Conservation (phyloP, 2,113 vertebrate species). For the Amblyopsis rosae region DNA sequence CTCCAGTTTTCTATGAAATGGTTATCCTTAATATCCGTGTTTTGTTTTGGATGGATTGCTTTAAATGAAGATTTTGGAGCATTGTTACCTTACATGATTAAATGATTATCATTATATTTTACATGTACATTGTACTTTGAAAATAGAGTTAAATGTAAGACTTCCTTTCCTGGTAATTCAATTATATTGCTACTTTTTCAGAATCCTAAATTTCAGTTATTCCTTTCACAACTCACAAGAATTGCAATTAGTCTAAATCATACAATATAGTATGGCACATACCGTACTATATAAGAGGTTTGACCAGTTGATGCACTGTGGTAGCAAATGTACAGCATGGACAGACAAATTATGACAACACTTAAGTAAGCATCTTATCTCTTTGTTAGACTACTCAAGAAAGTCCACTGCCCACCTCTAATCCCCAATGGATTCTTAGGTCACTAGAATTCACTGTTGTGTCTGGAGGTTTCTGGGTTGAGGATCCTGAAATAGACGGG, state of each 20-base stretch:
- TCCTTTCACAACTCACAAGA: not conserved
- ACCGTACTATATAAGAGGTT: no score
- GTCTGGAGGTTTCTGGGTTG: slow-evolving; percentile 36
- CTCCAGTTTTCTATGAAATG: no score
- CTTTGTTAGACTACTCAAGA: slow-evolving; percentile 8
- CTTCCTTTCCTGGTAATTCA: not conserved
- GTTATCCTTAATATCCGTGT: no score
- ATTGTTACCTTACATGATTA: slow-evolving; percentile 8
- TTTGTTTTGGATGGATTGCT: not conserved
- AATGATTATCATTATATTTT: slow-evolving; percentile 5
- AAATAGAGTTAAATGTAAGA: not conserved
- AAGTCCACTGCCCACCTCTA: slow-evolving; percentile 17
- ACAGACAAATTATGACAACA: not conserved
- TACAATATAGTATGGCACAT: no score
- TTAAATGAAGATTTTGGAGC: not conserved
- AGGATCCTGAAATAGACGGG: slow-evolving; percentile 46
- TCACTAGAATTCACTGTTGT: slow-evolving; percentile 21
- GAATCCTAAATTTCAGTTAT: not conserved
- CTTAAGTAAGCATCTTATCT: not conserved
- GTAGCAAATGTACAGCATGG: no score
- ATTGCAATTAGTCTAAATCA: not conserved
- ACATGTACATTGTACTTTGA: not conserved
- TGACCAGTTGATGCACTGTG: no score
- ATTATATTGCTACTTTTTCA: not conserved
- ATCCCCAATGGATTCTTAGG: slow-evolving; percentile 12